A percentile compares a stretch with the other conserved stretches of the same genome.
Conservation (phyloP, 2,888 invertebrate species). For the Scaptodrosophila latifasciaeformis region DNA sequence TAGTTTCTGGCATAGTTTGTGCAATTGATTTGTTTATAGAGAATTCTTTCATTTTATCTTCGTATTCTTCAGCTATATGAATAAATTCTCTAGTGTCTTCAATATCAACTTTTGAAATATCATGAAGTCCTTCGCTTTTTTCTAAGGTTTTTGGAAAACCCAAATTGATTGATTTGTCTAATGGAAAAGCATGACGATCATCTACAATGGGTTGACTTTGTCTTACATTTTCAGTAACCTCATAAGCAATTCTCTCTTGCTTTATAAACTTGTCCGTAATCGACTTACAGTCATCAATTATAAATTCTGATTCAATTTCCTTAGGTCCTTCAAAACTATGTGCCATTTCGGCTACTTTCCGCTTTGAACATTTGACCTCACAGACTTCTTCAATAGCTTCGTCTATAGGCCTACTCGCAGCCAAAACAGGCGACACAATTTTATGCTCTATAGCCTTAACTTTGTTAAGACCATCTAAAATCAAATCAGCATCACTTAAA, state of each 20-base stretch:
- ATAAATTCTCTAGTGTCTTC: slow-evolving; percentile 41
- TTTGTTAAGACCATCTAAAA: slow-evolving; percentile 42
- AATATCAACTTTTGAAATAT: slow-evolving; percentile 41
- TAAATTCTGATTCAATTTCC: neutral
- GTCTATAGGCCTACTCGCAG: slow-evolving; percentile 19
- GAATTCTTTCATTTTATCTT: slow-evolving; percentile 36
- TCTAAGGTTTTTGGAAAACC: slow-evolving; percentile 45
- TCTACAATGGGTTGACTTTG: slow-evolving; percentile 29
- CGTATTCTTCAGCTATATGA: slow-evolving; percentile 30
- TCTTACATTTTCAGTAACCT: slow-evolving; percentile 13
- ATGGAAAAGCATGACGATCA: slow-evolving; percentile 57
- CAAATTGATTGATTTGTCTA: slow-evolving; percentile 26
- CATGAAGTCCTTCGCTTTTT: slow-evolving; percentile 36
- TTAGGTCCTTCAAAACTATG: slow-evolving; percentile 36
- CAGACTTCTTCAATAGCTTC: slow-evolving; percentile 56
- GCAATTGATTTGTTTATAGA: slow-evolving; percentile 7
- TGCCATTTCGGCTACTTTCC: slow-evolving; percentile 51
- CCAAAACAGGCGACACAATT: slow-evolving; percentile 31
- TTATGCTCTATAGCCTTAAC: slow-evolving; percentile 27
- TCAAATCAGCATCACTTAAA: slow-evolving; percentile 54
- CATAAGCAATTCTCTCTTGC: slow-evolving; percentile 30
- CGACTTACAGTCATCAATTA: slow-evolving; percentile 22
- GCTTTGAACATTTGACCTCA: slow-evolving; percentile 63
- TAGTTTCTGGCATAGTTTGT: slow-evolving; percentile 3
- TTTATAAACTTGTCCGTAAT: slow-evolving; percentile 46